Evolutionary conservation across 1,140 invertebrate species (phyloP).

Genomic region (Drosophila rufa): DNA sequence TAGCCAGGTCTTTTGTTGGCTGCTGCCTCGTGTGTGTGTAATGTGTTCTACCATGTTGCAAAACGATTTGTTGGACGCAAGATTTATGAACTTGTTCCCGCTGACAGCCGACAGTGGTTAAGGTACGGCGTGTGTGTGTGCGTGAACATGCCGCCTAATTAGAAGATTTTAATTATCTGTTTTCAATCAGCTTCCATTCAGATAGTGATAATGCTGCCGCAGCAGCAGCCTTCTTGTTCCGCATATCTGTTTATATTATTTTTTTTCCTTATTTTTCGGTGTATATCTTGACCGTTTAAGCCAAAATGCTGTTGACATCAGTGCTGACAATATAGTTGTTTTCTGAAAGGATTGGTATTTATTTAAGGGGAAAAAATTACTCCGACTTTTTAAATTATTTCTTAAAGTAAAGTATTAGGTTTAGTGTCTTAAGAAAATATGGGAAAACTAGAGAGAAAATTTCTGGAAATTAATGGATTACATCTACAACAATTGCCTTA

Average conservation of each 20-base stretch:
- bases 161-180: slow-evolving; percentile 84
- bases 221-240: slow-evolving; percentile 38
- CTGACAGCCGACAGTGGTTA: slow-evolving; percentile 84
- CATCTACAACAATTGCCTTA: too few relatives aligned
- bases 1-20: slow-evolving; percentile 25
- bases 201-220: slow-evolving; percentile 72
- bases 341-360: not conserved
- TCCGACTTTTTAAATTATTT: too few relatives aligned
- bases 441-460: too few relatives aligned
- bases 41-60: slow-evolving; percentile 82
- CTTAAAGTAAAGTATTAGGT: too few relatives aligned
- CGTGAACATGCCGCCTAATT: slow-evolving; percentile 81
- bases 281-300: slow-evolving; percentile 38
- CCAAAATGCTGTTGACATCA: not conserved
- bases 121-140: slow-evolving; percentile 68
- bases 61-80: slow-evolving; percentile 83
- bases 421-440: too few relatives aligned
- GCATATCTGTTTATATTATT: slow-evolving; percentile 4
- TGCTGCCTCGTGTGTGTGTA: slow-evolving; percentile 60
- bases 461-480: too few relatives aligned
- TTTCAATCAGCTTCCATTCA: slow-evolving; percentile 81
- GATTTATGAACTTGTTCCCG: slow-evolving; percentile 84
- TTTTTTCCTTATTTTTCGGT: slow-evolving; percentile 4
- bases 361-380: not conserved
- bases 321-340: not conserved